Base-by-base conservation (phyloP, 2,888 invertebrate species). In the Rambutsinella grinnellia region DNA sequence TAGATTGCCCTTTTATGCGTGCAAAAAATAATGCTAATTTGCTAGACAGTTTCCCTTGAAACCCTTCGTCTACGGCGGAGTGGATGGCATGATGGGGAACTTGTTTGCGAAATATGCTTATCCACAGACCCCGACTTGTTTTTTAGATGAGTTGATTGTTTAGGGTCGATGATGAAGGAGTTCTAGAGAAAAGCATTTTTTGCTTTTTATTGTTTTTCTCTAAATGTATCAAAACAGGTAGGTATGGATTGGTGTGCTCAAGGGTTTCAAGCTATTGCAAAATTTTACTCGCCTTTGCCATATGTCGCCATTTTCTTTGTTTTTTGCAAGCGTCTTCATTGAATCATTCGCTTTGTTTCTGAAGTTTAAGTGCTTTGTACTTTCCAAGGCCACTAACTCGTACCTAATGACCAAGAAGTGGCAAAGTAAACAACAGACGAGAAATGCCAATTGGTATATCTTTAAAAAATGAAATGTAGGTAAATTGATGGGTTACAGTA, bases 1-100 rank as follows among this genome's bases (percentile, higher is more conserved):
- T 13, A 13, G 5, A 49, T 53, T 19, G 13, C 21, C 21, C 53
- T n/a, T 53, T 53, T 17, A 21, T 21, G 17, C 21, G 53, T 21
- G 13, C 21, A 53, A 53, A 17, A 3, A 53, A 53, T 21, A 19
- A 19, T 6, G 13, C 66, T 47, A 66, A 54, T 67, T 56, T 46
- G 57, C 51, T 24, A 61, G 54, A 61, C 60, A 46, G 46, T 53
- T 69, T 69, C 61, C 19, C 47, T 53, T 44, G 61, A 69, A 69
- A 44, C 23, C 49, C 13, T 51, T 53, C 61, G 24, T 61, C 53
- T 44, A 17, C 36, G 58, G 51, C 60, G 58, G 28, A 36, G 15
- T 28, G 51, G 24, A 2, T 26, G 19, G 27, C 17, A 60, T 60
- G 23, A 60, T 56, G 44, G 23, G 19, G 21, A 57, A 67, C 47